Base-by-base conservation (phyloP, 1,140 invertebrate genomes). In the Mercenaria mercenaria region DNA sequence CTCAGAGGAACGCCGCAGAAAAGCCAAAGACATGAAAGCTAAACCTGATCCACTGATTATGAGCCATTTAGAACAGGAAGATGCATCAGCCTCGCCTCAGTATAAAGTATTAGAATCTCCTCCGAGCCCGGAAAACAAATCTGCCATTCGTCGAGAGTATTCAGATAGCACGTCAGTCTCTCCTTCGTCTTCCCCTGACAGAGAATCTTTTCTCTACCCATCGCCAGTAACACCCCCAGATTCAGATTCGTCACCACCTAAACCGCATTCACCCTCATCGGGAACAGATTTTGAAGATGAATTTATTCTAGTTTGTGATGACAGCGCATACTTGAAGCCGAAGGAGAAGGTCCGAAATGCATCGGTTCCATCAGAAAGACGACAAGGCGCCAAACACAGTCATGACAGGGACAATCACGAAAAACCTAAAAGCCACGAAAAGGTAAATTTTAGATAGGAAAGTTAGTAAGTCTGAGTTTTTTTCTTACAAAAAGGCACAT, bases 221-320 rank as follows among this genome's bases (percentile, higher is more conserved):
- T 95, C 94, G 0, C 95, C 95, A 6, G 95, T 95, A 20, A 95
- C 95, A 26, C 94, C 95, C 23, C 95, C 94, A 0, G 95, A 95
- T 67, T 95, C 94, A 0, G 94, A 95, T 72, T 93, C 93, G 4
- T 95, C 95, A 6, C 95, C 95, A 41, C 95, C 95, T 39, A 94
- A 95, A 88, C 94, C 95, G n/a, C 94, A 94, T 64, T 95, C 95
- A 8, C 95, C 95, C 0, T 95, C 95, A 11, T 95, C 94, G 0
- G 92, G 92, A 26, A 94, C 93, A 13, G 94, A 94, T 84, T 92
- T 94, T 59, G 92, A 93, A 74, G 93, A 95, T 39, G 93, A 94
- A 37, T 81, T 88, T 18, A 83, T 88, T 32, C 50, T 88, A 34
- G 39, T 72, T 29, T 82, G 79, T 72, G 88, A 79, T 23, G 91